A percentile compares a stretch with the other conserved stretches of the same genome.
Evolutionary conservation across 1,140 invertebrate genomes (phyloP).

Genomic region (Pteromalus puparum): DNA sequence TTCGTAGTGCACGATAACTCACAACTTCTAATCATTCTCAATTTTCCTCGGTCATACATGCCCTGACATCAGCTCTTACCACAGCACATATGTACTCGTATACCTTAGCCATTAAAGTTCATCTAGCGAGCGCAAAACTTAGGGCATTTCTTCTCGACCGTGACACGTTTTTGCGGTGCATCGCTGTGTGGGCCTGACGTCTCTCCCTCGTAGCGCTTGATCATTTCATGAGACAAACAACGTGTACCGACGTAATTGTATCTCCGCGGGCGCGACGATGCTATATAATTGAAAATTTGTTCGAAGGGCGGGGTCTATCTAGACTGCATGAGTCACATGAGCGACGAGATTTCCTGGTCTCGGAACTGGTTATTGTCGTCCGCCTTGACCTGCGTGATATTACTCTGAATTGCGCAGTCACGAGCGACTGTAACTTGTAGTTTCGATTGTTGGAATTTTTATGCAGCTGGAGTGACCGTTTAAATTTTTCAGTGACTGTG

Average conservation of each 20-base stretch:
- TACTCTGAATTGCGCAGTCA: neutral
- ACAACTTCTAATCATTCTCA: neutral
- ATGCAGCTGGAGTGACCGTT: too few species aligned
- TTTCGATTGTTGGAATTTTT: too few species aligned
- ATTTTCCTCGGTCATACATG: neutral
- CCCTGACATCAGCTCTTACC: too few species aligned
- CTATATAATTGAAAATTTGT: conserved; percentile 27
- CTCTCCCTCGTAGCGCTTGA: neutral
- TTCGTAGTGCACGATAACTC: too few species aligned
- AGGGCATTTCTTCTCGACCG: conserved; percentile 6
- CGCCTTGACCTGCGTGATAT: neutral
- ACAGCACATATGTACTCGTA: neutral
- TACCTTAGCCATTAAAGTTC: neutral
- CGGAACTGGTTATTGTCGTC: neutral
- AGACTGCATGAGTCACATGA: neutral
- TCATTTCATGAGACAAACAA: neutral
- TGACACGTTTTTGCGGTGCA: neutral
- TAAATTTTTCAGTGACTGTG: neutral
- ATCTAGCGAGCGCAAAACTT: neutral
- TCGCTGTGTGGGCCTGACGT: neutral
- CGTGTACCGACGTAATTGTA: neutral
- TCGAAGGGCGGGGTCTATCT: neutral
- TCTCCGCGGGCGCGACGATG: neutral
- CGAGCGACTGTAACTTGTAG: too few species aligned
- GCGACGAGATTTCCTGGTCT: neutral